Percentiles rank a stretch among this genome's conserved stretches.
Evolutionary conservation across 2,888 invertebrate species (phyloP).

Genomic region (Allophyes oxyacanthae): DNA sequence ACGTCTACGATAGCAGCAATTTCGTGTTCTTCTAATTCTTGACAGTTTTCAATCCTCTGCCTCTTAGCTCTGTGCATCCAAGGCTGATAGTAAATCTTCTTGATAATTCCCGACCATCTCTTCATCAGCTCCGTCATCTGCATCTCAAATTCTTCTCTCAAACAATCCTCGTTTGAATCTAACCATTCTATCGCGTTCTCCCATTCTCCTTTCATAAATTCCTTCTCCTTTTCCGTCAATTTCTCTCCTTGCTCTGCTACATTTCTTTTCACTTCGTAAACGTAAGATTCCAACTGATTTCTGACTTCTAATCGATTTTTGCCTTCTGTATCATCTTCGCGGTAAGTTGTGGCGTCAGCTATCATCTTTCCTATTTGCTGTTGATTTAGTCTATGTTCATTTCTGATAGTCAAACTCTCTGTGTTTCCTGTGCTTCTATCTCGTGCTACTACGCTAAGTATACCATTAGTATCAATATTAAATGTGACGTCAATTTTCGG

Average conservation of each 20-base stretch:
- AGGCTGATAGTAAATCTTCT: slow-evolving; percentile 61
- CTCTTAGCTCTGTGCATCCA: slow-evolving; percentile 65
- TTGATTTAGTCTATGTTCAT: slow-evolving; percentile 68
- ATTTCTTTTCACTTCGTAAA: slow-evolving; percentile 70
- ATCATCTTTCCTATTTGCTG: slow-evolving; percentile 73
- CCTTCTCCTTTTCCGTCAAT: slow-evolving; percentile 63
- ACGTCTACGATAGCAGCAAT: slow-evolving; percentile 48
- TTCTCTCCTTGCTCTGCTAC: slow-evolving; percentile 63
- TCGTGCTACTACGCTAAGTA: slow-evolving; percentile 72
- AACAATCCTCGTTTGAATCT: slow-evolving; percentile 67
- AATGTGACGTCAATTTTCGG: slow-evolving; percentile 78
- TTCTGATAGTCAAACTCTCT: slow-evolving; percentile 68
- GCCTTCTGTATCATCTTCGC: slow-evolving; percentile 72
- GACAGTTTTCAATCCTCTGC: slow-evolving; percentile 58
- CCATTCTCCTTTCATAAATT: slow-evolving; percentile 66
- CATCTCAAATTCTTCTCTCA: slow-evolving; percentile 73
- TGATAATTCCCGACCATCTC: slow-evolving; percentile 68
- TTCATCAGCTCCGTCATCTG: slow-evolving; percentile 72
- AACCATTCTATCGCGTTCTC: slow-evolving; percentile 71
- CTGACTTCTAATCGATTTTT: slow-evolving; percentile 71
- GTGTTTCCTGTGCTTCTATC: slow-evolving; percentile 72
- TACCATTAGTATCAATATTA: slow-evolving; percentile 72
- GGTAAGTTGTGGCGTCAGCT: slow-evolving; percentile 67
- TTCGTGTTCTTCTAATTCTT: slow-evolving; percentile 40
- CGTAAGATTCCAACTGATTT: slow-evolving; percentile 76